Conservation (phyloP, 2,888 invertebrate genomes). For the Molanna angustata region DNA sequence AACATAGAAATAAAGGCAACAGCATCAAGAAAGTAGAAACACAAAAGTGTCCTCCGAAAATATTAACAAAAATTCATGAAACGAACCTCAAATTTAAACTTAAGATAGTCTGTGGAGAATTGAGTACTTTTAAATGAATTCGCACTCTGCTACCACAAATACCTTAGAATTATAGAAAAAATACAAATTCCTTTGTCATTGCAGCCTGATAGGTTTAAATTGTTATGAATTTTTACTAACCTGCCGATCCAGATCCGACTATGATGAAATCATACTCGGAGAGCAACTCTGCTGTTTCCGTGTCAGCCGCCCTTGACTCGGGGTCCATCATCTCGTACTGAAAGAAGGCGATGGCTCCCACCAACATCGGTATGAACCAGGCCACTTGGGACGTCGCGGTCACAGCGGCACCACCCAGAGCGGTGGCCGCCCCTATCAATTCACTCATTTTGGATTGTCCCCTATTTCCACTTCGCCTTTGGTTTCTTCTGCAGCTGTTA, state of each 20-base stretch:
- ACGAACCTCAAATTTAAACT: too few relatives aligned
- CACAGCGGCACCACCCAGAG: slow-evolving; percentile 66
- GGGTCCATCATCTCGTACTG: slow-evolving; percentile 83
- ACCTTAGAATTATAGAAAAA: too few relatives aligned
- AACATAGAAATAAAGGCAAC: too few relatives aligned
- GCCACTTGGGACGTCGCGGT: slow-evolving; percentile 67
- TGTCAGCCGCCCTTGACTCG: slow-evolving; percentile 73
- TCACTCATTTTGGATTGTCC: slow-evolving; percentile 60
- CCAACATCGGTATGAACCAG: slow-evolving; percentile 80
- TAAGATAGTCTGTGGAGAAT: not conserved
- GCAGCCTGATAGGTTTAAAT: too few relatives aligned
- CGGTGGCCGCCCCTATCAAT: slow-evolving; percentile 62
- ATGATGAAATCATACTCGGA: slow-evolving; percentile 81
- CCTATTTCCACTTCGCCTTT: not conserved
- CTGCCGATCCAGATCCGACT: slow-evolving; percentile 85
- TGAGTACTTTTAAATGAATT: too few relatives aligned
- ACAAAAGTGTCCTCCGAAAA: too few relatives aligned
- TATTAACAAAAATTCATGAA: too few relatives aligned
- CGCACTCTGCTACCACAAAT: too few relatives aligned
- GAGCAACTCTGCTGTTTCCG: slow-evolving; percentile 61
- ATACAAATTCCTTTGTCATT: too few relatives aligned
- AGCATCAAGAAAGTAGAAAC: too few relatives aligned
- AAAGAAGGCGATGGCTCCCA: slow-evolving; percentile 83
- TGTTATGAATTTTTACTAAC: slow-evolving; percentile 41
- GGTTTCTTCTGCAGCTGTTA: too few relatives aligned